A percentile compares a stretch with the other conserved stretches of the same genome.
These are phyloP conservation scores for Nothura maculosa DNA, from an alignment of 2,797 vertebrate species.

Conservation along the genomic window DNA sequence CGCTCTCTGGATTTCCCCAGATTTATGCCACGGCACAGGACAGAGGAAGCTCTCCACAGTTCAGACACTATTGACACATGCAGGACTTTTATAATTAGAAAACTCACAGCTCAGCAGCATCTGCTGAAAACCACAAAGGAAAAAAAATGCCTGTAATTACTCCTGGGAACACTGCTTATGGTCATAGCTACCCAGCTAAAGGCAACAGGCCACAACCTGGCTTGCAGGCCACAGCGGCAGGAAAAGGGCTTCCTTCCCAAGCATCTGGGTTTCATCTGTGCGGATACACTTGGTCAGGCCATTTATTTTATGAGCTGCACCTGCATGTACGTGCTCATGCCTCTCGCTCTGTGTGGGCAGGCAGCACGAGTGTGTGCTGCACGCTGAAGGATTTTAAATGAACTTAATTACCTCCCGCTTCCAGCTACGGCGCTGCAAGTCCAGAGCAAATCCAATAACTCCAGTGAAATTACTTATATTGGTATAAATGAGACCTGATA, in stretches of 20 bases:
- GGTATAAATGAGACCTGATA: neutral
- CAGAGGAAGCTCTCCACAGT: neutral
- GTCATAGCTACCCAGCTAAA: neutral
- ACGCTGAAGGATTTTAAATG: neutral
- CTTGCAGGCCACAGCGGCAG: slow-evolving; percentile 4
- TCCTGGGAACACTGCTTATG: neutral
- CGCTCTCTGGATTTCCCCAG: neutral
- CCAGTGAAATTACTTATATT: neutral
- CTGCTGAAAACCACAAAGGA: neutral
- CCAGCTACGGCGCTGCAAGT: neutral
- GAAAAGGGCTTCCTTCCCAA: slow-evolving; percentile 37
- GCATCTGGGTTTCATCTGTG: slow-evolving; percentile 65
- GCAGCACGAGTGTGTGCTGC: neutral
- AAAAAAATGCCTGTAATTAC: neutral
- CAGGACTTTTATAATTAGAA: neutral
- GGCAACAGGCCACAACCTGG: neutral
- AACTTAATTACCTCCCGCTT: slow-evolving; percentile 26
- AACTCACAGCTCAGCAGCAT: neutral
- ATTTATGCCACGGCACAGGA: neutral
- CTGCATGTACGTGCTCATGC: neutral
- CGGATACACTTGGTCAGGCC: neutral
- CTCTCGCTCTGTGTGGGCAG: neutral
- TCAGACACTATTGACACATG: rapidly evolving
- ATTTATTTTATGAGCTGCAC: slow-evolving; percentile 28
- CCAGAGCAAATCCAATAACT: slow-evolving; percentile 15